Evolutionary conservation across 2,888 invertebrate genomes (phyloP).

Genomic region (Apodemia mormo): DNA sequence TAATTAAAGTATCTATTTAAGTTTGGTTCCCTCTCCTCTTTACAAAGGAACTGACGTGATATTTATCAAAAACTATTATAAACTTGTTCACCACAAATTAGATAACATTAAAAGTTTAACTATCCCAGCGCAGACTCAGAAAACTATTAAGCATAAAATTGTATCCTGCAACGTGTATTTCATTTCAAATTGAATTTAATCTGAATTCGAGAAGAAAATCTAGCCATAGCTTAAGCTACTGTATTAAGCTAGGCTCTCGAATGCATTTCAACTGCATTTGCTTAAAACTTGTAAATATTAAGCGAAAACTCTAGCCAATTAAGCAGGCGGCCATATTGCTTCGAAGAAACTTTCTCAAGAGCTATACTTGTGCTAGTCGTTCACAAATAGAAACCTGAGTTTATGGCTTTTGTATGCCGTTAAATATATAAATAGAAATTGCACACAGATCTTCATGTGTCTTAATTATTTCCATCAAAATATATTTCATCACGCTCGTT

Average conservation of each 20-base stretch:
- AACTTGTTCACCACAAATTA: not conserved
- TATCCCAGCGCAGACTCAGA: not conserved
- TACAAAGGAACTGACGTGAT: no score
- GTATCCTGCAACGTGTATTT: constrained; percentile 22
- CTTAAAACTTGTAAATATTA: constrained; percentile 68
- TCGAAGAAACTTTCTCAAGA: constrained; percentile 56
- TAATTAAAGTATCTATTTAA: no score
- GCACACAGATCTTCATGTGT: not conserved
- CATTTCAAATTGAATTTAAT: constrained; percentile 44
- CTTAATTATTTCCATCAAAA: no score
- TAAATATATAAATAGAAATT: constrained; percentile 48
- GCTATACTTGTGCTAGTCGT: constrained; percentile 46
- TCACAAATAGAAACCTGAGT: constrained; percentile 55
- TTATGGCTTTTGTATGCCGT: constrained; percentile 51
- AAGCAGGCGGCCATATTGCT: constrained; percentile 59
- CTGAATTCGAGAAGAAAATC: constrained; percentile 46
- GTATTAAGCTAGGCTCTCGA: constrained; percentile 50
- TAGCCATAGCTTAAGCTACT: constrained; percentile 44
- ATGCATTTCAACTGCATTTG: constrained; percentile 58
- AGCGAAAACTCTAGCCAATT: constrained; percentile 70
- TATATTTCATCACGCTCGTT: no score
- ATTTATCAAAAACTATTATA: not conserved
- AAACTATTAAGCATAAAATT: constrained; percentile 19
- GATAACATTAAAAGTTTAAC: not conserved
- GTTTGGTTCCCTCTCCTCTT: not conserved